Percentiles rank a stretch among this genome's conserved stretches.
These are phyloP conservation scores for Ataeniobius toweri DNA, from an alignment of 2,797 vertebrate species.

Conservation along the genomic window DNA sequence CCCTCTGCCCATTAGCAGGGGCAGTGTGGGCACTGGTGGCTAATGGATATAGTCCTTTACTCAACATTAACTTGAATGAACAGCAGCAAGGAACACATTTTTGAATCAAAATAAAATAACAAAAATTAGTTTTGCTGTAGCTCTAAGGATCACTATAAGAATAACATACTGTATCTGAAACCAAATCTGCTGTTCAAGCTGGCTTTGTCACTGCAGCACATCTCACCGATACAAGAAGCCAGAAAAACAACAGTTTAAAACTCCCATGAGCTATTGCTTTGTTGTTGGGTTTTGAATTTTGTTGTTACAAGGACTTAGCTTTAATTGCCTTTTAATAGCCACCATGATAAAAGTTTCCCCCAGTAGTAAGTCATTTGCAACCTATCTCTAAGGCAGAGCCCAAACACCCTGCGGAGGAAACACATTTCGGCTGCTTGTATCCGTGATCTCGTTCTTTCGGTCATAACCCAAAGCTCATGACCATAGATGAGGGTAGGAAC, in stretches of 20 bases:
- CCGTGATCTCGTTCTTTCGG: no score
- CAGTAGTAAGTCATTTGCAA: neutral
- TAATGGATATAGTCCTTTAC: neutral
- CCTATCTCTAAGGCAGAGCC: neutral
- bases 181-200: neutral
- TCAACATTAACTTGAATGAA: neutral
- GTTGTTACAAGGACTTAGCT: neutral
- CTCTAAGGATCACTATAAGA: neutral
- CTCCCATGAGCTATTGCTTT: neutral
- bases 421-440: no score
- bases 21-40: neutral
- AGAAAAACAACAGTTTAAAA: neutral
- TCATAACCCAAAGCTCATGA: no score
- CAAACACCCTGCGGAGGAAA: no score
- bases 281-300: neutral
- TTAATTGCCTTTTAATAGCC: neutral
- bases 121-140: neutral
- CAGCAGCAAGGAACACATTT: neutral
- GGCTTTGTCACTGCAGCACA: neutral
- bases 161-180: neutral
- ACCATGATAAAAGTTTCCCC: neutral
- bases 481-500: no score
- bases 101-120: neutral
- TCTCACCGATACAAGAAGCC: neutral
- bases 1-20: neutral